Evolutionary conservation across 2,888 invertebrate genomes (phyloP), one percentile per base, ranked within the genome.

Genomic region (Lasius platythorax): DNA sequence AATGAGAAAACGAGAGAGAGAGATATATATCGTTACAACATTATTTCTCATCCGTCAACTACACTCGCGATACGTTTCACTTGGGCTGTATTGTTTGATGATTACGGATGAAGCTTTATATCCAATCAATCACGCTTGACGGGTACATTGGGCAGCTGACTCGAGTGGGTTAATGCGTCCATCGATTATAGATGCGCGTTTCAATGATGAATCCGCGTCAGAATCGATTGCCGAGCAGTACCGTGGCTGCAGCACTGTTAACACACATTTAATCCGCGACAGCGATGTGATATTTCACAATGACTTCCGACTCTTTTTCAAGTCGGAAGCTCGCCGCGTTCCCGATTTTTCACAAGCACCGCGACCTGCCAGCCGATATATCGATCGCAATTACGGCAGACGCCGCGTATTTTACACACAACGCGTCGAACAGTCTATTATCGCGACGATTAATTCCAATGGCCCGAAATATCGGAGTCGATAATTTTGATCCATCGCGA

Each of bases 101-200:
- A 83, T 83, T 76, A 67, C 66, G 78, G 78, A 75, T 68, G 82
- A 68, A 56, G 82, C 64, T 78, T 82, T 58, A 76, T 67, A 70
- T 67, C 61, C 79, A 64, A 83, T 83, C 79, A 79, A 83, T 83
- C 83, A 83, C 79, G 68, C 79, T 83, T 70, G 83, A 79, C 83
- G 63, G 79, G 68, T 70, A 79, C 83, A 67, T 68, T 64, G 83
- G 70, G 70, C 70, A 78, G 81, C 79, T 53, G 70, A 70, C 79
- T 79, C 79, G 68, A 79, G 79, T 70, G 68, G 79, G 79, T 83
- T 83, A 83, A 83, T 83, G 79, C 79, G 56, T 79, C 70, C 66
- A 83, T 83, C 83, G 70, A 83, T 83, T 83, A 83, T 79, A 61
- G 82, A 76, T 68, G 82, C 82, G 58, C 82, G 79, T 50, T 83